phyloP scores from a whole-genome alignment of 2,888 invertebrate species.

The Polyommatus icarus region DNA sequence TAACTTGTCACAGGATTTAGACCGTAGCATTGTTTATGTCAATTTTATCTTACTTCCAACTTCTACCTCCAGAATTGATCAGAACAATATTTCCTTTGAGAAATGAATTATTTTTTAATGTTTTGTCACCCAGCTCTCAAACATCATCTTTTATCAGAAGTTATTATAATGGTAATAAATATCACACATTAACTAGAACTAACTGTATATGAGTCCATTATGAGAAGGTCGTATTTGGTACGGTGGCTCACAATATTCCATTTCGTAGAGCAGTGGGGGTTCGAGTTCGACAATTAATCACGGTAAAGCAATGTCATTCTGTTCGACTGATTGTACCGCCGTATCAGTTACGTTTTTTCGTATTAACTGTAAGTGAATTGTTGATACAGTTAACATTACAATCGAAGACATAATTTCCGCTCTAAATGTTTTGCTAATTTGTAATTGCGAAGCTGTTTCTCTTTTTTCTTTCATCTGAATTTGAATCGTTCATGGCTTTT shows the following conservation, averaged over 20 bases:
- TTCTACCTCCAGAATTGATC: not conserved
- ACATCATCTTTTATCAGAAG: not conserved
- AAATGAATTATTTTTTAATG: not conserved
- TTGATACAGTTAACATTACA: slow-evolving; percentile 21
- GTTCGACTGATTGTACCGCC: slow-evolving; percentile 63
- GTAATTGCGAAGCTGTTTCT: too few relatives aligned
- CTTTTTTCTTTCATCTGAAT: not conserved
- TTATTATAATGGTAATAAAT: slow-evolving; percentile 19
- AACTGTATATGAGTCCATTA: slow-evolving; percentile 46
- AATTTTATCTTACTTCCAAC: not conserved
- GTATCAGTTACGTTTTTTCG: slow-evolving; percentile 48
- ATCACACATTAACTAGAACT: slow-evolving; percentile 28
- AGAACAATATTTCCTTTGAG: not conserved
- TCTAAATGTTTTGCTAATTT: slow-evolving; percentile 12
- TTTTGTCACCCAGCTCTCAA: not conserved
- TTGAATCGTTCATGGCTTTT: too few relatives aligned
- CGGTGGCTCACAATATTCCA: slow-evolving; percentile 70
- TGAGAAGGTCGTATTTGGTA: slow-evolving; percentile 68
- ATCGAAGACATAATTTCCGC: not conserved
- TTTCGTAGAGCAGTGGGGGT: slow-evolving; percentile 77
- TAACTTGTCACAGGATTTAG: not conserved
- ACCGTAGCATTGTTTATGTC: not conserved
- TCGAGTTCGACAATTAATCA: slow-evolving; percentile 78
- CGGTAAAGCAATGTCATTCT: slow-evolving; percentile 77
- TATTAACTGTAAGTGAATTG: slow-evolving; percentile 14